These are phyloP conservation scores for Brevipalpus yothersi DNA, from an alignment of 1,140 invertebrate genomes.

Conservation along the genomic window DNA sequence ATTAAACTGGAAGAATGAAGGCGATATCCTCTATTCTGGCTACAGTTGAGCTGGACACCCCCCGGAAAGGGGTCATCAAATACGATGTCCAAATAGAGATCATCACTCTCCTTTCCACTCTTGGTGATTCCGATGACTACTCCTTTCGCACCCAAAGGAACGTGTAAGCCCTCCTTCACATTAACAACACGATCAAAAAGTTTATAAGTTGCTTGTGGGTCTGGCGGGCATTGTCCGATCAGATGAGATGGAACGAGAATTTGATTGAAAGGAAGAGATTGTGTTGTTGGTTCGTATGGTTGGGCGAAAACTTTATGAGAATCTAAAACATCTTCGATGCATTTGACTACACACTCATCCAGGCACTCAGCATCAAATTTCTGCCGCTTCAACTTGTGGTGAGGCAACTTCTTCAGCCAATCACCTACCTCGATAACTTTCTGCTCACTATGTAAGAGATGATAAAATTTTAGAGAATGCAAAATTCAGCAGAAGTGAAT, in stretches of 20 bases:
- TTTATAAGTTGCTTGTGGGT: constrained; percentile 32
- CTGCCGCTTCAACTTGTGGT: constrained; percentile 28
- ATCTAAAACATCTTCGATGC: constrained; percentile 32
- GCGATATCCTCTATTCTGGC: background rate
- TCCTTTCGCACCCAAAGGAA: constrained; percentile 53
- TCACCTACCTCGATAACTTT: constrained; percentile 30
- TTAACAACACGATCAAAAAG: constrained; percentile 63
- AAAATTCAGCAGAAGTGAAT: no score
- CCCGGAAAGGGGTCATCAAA: constrained; percentile 49
- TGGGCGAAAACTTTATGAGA: background rate
- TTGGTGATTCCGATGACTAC: constrained; percentile 38
- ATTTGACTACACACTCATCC: constrained; percentile 36
- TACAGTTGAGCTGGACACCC: constrained; percentile 24
- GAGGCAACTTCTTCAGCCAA: constrained; percentile 45
- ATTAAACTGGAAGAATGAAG: constrained; percentile 7
- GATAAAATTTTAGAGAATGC: background rate
- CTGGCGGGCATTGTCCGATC: constrained; percentile 26
- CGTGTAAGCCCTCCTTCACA: constrained; percentile 38
- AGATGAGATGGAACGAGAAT: constrained; percentile 26
- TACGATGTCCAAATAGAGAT: constrained; percentile 37
- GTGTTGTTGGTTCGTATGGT: constrained; percentile 9
- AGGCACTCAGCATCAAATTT: constrained; percentile 38
- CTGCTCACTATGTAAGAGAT: constrained; percentile 8
- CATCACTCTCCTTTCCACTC: background rate
- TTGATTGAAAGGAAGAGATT: constrained; percentile 30